Conservation (phyloP, 1,140 invertebrate species). For the Drosophila persimilis region DNA sequence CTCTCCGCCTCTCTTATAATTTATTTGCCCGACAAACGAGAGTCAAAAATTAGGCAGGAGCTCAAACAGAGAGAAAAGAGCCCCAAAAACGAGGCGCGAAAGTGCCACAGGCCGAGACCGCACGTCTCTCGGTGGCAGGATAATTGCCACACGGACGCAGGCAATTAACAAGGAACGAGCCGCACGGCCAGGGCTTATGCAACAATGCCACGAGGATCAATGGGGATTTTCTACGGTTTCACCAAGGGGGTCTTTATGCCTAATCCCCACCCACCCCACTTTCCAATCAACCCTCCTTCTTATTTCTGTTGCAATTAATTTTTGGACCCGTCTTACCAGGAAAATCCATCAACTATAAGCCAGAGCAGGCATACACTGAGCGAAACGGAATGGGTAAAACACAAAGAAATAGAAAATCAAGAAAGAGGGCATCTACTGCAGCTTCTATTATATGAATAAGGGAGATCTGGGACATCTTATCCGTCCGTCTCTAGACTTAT, state of each 20-base stretch:
- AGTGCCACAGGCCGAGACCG: conserved; percentile 48
- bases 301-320: conserved; percentile 49
- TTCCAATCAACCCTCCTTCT: conserved; percentile 37
- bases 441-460: no score
- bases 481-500: no score
- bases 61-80: background rate
- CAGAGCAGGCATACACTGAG: background rate
- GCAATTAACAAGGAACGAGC: conserved; percentile 57
- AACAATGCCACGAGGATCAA: conserved; percentile 8
- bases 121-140: conserved; percentile 12
- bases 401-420: no score
- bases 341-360: conserved; percentile 40
- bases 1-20: conserved; percentile 36
- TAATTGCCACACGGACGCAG: conserved; percentile 64
- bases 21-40: conserved; percentile 35
- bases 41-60: conserved; percentile 39
- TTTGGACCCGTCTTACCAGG: conserved; percentile 34
- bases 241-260: no score
- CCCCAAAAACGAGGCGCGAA: conserved; percentile 62
- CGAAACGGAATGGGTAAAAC: background rate
- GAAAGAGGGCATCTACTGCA: no score
- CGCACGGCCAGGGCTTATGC: conserved; percentile 34
- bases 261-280: background rate
- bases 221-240: no score
- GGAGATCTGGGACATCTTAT: no score